Base-by-base conservation (phyloP, 2,113 vertebrate genomes). In the Osmerus mordax region DNA sequence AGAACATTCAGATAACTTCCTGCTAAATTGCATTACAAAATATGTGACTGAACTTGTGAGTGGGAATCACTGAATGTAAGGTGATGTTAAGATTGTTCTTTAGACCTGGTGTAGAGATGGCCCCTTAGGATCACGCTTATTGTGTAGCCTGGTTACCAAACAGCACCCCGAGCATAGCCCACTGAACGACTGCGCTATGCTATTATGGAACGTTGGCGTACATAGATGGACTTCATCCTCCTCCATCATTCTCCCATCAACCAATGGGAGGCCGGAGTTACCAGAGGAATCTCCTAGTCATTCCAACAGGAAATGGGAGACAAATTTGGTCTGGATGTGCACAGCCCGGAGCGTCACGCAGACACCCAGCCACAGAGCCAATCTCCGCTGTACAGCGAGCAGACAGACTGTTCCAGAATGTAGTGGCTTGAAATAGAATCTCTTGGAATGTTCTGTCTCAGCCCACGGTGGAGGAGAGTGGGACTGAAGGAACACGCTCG, bases 181-280 rank as follows among this genome's bases (percentile, higher is more conserved):
- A 47, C n/a, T 56, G 55, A 56, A 56, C 15, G 9, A 56, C 70
- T 69, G 72, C 47, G 70, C 9, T 78, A 67, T 79, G 58, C 74
- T 67, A 78, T 83, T 82, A 75, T 81, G 77, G 73, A 83, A 83
- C 73, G 83, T 63, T 51, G 76, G 77, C 76, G 58, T 51, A 89
- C 91, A 89, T 92, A 92, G 79, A 93, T 90, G 92, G 92, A 29
- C 81, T 51, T 78, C 80, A 92, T 93, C 92, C 92, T 91, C 70
- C 73, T 70, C 69, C 53, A 28, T 67, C 72, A 76, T 71, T 78
- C 78, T 77, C 71, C 67, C 18, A n/a, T 0, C 87, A 72, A 59
- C 92, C 92, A 92, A 92, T 93, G 73, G 77, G 70, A 64, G 70
- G 4, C 4, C 65, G 84, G 82, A 87, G 72, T 75, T 87, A 88